Conservation (phyloP, 2,113 vertebrate genomes). For the Balaeniceps rex region DNA sequence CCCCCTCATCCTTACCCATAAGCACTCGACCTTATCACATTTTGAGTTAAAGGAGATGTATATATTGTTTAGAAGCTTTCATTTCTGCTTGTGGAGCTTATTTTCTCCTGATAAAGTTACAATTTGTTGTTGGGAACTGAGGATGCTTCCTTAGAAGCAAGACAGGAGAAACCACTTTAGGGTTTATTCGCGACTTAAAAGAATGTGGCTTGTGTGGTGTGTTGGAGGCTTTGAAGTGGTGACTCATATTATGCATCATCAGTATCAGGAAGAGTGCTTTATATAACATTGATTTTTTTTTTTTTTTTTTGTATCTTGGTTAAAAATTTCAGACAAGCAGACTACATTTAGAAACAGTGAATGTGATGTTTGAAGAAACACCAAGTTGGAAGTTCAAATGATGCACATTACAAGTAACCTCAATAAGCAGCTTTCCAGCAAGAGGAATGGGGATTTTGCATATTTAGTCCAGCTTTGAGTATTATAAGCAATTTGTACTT, state of each 20-base stretch:
- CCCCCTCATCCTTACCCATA: too few species aligned
- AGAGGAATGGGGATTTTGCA: not conserved
- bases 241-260: constrained; percentile 54
- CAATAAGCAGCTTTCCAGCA: not conserved
- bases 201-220: constrained; percentile 12
- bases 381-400: not conserved
- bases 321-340: constrained; percentile 30
- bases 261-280: constrained; percentile 41
- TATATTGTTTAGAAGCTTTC: not conserved
- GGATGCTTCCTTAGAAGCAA: not conserved
- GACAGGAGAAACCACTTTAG: constrained; percentile 9
- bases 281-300: constrained; percentile 12
- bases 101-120: not conserved
- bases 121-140: not conserved
- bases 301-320: constrained; percentile 1
- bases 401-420: not conserved
- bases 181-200: constrained; percentile 23
- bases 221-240: constrained; percentile 59
- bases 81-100: not conserved
- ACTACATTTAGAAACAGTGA: not conserved
- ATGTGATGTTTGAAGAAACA: not conserved
- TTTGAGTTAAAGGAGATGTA: not conserved
- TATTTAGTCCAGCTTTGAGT: not conserved
- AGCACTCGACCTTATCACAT: too few species aligned
- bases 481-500: not conserved